Conservation (phyloP, 2,888 invertebrate genomes). For the Nomada goodeniana region DNA sequence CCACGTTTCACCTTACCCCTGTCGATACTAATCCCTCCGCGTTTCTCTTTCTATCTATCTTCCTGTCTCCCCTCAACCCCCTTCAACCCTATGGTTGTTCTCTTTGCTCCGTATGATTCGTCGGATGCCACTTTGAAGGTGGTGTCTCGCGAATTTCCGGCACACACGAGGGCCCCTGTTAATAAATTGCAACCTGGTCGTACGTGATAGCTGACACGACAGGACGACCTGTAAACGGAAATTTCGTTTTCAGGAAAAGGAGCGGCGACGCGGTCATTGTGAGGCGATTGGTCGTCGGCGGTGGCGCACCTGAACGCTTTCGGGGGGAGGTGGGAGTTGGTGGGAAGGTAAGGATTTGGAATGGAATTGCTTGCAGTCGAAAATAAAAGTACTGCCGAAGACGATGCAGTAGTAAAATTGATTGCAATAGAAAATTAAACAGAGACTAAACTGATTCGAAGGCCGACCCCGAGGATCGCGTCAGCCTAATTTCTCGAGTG, state of each 20-base stretch:
- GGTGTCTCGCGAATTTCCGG: conserved; percentile 39
- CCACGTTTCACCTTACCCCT: conserved; percentile 48
- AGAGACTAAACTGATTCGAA: conserved; percentile 32
- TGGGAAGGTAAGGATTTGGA: too few species aligned
- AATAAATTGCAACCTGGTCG: conserved; percentile 15
- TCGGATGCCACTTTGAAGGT: conserved; percentile 40
- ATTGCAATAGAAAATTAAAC: conserved; percentile 27
- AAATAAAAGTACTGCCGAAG: neutral
- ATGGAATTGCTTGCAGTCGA: neutral
- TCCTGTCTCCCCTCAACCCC: neutral
- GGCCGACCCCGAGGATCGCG: conserved; percentile 27
- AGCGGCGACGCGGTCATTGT: too few species aligned
- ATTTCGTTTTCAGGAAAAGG: conserved; percentile 24
- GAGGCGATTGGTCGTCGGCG: too few species aligned
- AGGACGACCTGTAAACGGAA: conserved; percentile 15
- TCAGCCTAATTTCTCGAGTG: conserved; percentile 56
- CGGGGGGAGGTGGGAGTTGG: neutral
- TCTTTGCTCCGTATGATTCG: conserved; percentile 33
- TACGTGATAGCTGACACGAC: neutral
- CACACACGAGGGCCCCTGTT: conserved; percentile 7
- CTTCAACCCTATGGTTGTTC: neutral
- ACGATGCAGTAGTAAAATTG: conserved; percentile 1
- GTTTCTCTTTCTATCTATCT: neutral
- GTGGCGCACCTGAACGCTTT: too few species aligned
- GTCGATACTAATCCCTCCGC: conserved; percentile 40